A percentile compares a stretch with the other conserved stretches of the same genome.
Conservation (phyloP, 2,888 invertebrate species). For the Tetheella fluctuosa region DNA sequence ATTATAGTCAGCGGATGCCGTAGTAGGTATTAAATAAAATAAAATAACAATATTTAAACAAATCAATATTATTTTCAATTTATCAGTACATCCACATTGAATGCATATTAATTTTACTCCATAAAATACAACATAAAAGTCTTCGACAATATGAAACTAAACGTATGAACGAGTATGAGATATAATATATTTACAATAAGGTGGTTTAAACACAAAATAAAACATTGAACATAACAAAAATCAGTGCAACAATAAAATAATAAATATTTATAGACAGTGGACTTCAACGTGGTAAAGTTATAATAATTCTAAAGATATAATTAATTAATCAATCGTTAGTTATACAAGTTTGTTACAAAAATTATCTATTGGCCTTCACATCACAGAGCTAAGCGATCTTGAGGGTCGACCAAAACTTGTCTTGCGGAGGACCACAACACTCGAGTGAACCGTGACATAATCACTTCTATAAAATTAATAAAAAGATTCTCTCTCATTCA, state of each 20-base stretch:
- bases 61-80: constrained; percentile 84
- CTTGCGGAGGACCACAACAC: constrained; percentile 31
- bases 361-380: constrained; percentile 82
- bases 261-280: constrained; percentile 79
- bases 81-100: constrained; percentile 83
- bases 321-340: constrained; percentile 69
- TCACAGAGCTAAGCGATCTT: constrained; percentile 79
- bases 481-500: constrained; percentile 26
- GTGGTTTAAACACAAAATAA: constrained; percentile 79
- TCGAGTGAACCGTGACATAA: constrained; percentile 11
- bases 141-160: constrained; percentile 76
- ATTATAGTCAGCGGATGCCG: constrained; percentile 1
- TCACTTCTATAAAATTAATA: constrained; percentile 23
- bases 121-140: constrained; percentile 78
- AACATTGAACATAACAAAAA: constrained; percentile 82
- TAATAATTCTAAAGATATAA: constrained; percentile 73
- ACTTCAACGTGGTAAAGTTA: constrained; percentile 81
- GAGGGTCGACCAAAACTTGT: constrained; percentile 52
- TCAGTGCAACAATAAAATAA: constrained; percentile 83
- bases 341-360: constrained; percentile 79
- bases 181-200: constrained; percentile 78
- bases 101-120: constrained; percentile 70
- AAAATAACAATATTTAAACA: constrained; percentile 71
- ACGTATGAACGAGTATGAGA: constrained; percentile 70
- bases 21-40: constrained; percentile 31